Evolutionary conservation across 2,888 invertebrate species (phyloP).

Genomic region (Eupithecia insigniata): DNA sequence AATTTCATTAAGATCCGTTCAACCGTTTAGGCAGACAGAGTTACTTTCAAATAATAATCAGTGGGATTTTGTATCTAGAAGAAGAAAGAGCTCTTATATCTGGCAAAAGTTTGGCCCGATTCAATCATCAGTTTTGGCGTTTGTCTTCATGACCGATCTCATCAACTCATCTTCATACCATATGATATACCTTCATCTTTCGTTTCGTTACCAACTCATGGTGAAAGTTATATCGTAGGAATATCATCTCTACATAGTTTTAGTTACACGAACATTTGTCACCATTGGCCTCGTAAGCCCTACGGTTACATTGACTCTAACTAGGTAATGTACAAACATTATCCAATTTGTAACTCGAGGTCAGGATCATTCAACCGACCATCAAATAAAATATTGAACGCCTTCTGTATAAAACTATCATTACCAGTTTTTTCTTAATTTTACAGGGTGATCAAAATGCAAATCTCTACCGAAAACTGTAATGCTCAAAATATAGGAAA

Average conservation of each 20-base stretch:
- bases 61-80: too few species aligned
- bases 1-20: too few species aligned
- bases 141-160: neutral
- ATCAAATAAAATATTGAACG: constrained; percentile 24
- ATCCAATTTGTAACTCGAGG: constrained; percentile 36
- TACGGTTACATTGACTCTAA: constrained; percentile 21
- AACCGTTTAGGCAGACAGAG: too few species aligned
- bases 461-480: constrained; percentile 16
- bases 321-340: constrained; percentile 29
- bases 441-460: constrained; percentile 22
- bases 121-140: neutral
- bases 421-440: constrained; percentile 23
- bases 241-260: neutral
- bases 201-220: neutral
- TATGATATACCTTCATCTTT: neutral
- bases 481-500: constrained; percentile 19
- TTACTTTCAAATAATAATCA: too few species aligned
- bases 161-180: neutral
- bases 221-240: neutral
- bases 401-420: constrained; percentile 29
- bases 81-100: too few species aligned
- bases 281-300: constrained; percentile 14
- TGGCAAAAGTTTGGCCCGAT: neutral
- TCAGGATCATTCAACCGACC: constrained; percentile 25
- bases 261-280: constrained; percentile 21